Conservation (phyloP, 2,888 invertebrate species). For the Sinentomon sp. region DNA sequence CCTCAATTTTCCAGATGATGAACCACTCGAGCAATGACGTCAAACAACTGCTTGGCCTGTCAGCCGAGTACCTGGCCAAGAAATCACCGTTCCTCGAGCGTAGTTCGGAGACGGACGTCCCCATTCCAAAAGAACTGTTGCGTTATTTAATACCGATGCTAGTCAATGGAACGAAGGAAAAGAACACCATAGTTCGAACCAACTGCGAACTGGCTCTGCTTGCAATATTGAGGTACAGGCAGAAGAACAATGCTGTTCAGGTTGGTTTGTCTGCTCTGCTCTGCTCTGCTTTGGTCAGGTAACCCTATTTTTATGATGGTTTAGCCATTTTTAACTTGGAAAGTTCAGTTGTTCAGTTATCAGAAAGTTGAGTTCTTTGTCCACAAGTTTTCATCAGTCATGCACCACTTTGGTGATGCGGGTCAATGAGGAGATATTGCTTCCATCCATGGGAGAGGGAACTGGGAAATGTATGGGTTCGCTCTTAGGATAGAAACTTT, state of each 20-base stretch:
- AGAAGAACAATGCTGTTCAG: conserved; percentile 41
- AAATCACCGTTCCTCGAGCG: conserved; percentile 10
- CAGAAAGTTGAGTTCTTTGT: too few relatives aligned
- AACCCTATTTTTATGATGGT: conserved; percentile 4
- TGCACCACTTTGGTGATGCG: too few relatives aligned
- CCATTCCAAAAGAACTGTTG: conserved; percentile 30
- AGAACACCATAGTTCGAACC: conserved; percentile 78
- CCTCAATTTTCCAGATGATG: conserved; percentile 35
- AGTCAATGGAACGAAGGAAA: conserved; percentile 95
- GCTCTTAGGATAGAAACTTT: too few relatives aligned
- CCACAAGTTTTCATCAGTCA: too few relatives aligned
- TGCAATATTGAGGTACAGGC: conserved; percentile 47
- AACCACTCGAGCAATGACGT: conserved; percentile 83
- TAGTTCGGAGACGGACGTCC: conserved; percentile 1
- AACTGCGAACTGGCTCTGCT: conserved; percentile 80
- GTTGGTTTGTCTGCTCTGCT: conserved; percentile 22
- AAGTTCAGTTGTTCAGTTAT: too few relatives aligned
- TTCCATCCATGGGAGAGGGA: too few relatives aligned
- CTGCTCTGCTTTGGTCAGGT: neutral
- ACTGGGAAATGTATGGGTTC: too few relatives aligned
- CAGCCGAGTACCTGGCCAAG: conserved; percentile 43
- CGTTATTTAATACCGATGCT: conserved; percentile 60
- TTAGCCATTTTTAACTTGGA: too few relatives aligned
- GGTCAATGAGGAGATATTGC: too few relatives aligned
- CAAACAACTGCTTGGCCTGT: conserved; percentile 62